Evolutionary conservation across 2,888 invertebrate genomes (phyloP).

Genomic region (Coremacera marginata): DNA sequence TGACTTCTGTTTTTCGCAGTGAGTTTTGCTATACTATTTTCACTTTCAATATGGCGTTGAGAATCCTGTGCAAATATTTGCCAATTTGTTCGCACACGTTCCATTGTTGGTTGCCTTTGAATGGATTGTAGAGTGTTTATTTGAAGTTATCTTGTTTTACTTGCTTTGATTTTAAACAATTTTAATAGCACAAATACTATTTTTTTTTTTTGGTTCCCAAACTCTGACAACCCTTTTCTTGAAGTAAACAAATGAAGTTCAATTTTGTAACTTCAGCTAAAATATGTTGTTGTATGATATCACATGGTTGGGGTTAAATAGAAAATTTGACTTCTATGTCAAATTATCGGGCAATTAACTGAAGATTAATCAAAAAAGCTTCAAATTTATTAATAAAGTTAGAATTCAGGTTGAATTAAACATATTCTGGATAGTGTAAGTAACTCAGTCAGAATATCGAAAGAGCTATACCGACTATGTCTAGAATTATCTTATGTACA

Average conservation of each 20-base stretch:
- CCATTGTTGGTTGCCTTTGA: background rate
- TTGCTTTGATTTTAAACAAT: slow-evolving; percentile 31
- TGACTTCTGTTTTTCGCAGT: slow-evolving; percentile 57
- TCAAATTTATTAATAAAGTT: no score
- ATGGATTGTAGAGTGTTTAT: slow-evolving; percentile 37
- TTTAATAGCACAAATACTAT: background rate
- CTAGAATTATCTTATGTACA: no score
- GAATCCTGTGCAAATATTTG: slow-evolving; percentile 66
- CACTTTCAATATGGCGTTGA: slow-evolving; percentile 37
- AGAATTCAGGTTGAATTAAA: no score
- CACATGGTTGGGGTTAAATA: no score
- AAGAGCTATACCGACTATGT: no score
- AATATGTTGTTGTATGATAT: background rate
- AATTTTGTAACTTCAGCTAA: background rate
- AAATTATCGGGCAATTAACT: no score
- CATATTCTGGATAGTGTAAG: no score
- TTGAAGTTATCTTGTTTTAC: slow-evolving; percentile 24
- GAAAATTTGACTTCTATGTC: no score
- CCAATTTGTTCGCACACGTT: slow-evolving; percentile 65
- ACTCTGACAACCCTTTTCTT: background rate
- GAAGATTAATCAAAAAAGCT: no score
- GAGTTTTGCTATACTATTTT: slow-evolving; percentile 14
- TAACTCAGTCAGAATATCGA: no score
- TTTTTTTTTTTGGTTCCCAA: no score
- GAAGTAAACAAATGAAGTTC: background rate